These are phyloP conservation scores for Hybos culiciformis DNA, from an alignment of 2,888 invertebrate genomes.

Conservation along the genomic window DNA sequence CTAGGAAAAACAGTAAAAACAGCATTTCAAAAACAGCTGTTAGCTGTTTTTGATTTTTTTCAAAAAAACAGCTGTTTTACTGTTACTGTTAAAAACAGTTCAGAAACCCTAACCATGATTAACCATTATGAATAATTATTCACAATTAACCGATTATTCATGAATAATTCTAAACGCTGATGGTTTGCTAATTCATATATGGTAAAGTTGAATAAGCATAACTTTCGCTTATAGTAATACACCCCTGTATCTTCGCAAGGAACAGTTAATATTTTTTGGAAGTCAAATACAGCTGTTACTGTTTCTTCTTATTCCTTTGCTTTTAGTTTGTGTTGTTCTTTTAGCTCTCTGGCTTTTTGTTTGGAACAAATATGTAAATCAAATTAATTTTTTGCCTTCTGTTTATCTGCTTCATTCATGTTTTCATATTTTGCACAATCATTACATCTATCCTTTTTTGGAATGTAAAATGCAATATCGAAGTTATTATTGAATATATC, in stretches of 20 bases:
- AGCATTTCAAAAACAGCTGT: too few relatives aligned
- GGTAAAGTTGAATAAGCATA: slow-evolving; percentile 17
- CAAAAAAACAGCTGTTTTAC: too few relatives aligned
- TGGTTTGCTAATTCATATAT: slow-evolving; percentile 13
- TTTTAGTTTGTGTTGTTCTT: slow-evolving; percentile 1
- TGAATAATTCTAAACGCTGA: too few relatives aligned
- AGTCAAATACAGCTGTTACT: slow-evolving; percentile 13
- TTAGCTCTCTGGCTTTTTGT: slow-evolving; percentile 1
- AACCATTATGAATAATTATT: too few relatives aligned
- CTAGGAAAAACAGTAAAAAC: too few relatives aligned
- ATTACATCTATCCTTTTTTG: too few relatives aligned
- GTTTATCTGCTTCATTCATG: slow-evolving; percentile 4
- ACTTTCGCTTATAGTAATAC: slow-evolving; percentile 14
- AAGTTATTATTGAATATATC: slow-evolving; percentile 13
- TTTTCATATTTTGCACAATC: slow-evolving; percentile 9
- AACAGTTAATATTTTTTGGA: slow-evolving; percentile 14
- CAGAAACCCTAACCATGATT: too few relatives aligned
- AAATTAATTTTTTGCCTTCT: slow-evolving; percentile 1
- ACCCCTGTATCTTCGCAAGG: slow-evolving; percentile 11
- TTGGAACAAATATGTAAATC: slow-evolving; percentile 1
- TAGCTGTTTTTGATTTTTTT: too few relatives aligned
- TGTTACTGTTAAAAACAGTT: too few relatives aligned
- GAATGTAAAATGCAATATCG: slow-evolving; percentile 13
- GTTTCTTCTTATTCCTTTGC: not conserved
- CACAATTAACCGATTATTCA: too few relatives aligned